These are phyloP conservation scores for Rhizoglyphus robini DNA, from an alignment of 1,140 invertebrate species.

Conservation along the genomic window DNA sequence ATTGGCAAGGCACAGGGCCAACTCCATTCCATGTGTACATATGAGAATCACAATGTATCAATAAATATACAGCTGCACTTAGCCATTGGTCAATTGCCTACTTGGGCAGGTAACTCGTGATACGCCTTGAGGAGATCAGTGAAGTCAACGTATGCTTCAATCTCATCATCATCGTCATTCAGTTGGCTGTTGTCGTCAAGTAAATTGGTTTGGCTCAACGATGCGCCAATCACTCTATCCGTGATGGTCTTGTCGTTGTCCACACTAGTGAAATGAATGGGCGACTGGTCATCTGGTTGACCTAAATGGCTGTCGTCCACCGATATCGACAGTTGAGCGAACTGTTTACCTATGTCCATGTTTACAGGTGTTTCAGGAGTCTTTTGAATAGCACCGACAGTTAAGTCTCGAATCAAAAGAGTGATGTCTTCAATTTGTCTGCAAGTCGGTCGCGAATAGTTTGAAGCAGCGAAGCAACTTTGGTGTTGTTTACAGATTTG, in stretches of 20 bases:
- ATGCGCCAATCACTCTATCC: background rate
- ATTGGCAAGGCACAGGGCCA: too few species aligned
- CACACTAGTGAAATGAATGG: background rate
- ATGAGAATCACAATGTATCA: background rate
- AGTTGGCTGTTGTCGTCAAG: background rate
- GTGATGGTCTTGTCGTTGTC: background rate
- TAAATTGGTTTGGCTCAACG: background rate
- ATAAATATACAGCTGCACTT: too few species aligned
- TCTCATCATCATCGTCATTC: conserved; percentile 7
- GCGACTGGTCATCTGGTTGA: background rate
- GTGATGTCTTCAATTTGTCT: conserved; percentile 62
- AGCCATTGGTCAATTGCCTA: background rate
- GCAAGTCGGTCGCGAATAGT: conserved; percentile 26
- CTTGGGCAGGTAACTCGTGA: background rate
- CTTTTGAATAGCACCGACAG: too few species aligned
- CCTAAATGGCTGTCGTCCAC: conserved; percentile 5
- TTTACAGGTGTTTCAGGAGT: too few species aligned
- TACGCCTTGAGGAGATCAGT: background rate
- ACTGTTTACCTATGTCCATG: background rate
- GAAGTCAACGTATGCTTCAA: conserved; percentile 17
- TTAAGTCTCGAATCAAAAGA: conserved; percentile 42
- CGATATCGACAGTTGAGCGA: background rate
- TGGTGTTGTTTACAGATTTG: conserved; percentile 69
- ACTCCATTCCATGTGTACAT: background rate
- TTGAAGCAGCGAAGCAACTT: conserved; percentile 50